Evolutionary conservation across 2,113 vertebrate genomes (phyloP).

Genomic region (Paedocypris sp.): DNA sequence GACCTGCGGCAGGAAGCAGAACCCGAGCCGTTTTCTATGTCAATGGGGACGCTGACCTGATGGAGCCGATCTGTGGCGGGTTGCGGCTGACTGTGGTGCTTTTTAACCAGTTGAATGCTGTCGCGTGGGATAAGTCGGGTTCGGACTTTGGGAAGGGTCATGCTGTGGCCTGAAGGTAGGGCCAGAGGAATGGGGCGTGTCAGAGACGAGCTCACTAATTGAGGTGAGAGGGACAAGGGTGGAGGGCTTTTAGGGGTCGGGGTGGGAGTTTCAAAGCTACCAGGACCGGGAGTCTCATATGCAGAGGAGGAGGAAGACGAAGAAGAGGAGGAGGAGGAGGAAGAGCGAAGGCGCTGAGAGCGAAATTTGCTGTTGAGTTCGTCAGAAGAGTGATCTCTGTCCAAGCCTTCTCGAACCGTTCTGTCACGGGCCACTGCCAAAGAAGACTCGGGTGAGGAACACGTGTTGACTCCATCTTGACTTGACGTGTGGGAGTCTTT

Average conservation of each 20-base stretch:
- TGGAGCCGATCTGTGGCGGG: constrained; percentile 56
- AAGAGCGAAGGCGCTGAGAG: constrained; percentile 64
- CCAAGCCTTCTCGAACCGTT: constrained; percentile 19
- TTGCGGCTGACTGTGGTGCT: constrained; percentile 79
- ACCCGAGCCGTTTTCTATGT: constrained; percentile 45
- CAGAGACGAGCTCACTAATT: constrained; percentile 43
- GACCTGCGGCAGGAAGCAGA: constrained; percentile 43
- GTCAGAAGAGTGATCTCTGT: constrained; percentile 56
- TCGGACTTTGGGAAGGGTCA: constrained; percentile 76
- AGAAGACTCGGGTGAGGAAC: not conserved
- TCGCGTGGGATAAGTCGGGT: constrained; percentile 67
- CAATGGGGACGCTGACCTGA: constrained; percentile 53
- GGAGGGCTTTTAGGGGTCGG: constrained; percentile 45
- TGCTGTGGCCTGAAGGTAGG: constrained; percentile 58
- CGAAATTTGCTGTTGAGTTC: constrained; percentile 65
- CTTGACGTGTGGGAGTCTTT: constrained; percentile 25
- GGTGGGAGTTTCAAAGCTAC: constrained; percentile 42
- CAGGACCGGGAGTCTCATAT: constrained; percentile 51
- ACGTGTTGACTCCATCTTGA: constrained; percentile 26
- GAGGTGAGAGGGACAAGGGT: constrained; percentile 41
- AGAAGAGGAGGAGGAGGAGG: constrained; percentile 63
- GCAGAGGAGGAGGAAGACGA: constrained; percentile 67
- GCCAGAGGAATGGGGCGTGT: constrained; percentile 30
- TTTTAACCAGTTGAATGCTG: constrained; percentile 79
- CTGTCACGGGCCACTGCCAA: not conserved